Base-by-base conservation (phyloP, 2,888 invertebrate genomes). In the Teleogryllus oceanicus region DNA sequence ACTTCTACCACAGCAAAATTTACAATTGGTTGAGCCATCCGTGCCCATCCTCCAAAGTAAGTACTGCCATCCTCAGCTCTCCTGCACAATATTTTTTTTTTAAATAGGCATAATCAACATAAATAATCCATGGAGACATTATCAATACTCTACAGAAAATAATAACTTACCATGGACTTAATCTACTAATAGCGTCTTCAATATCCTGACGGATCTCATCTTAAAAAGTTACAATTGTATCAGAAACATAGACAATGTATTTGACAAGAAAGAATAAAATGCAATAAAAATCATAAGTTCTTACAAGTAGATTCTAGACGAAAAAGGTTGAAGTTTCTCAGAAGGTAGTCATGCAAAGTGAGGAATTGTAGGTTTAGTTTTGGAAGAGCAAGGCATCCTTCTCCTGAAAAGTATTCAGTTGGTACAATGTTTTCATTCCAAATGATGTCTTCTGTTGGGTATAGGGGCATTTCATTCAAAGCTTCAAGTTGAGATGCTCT, bases 401-500 rank as follows among this genome's bases (percentile, higher is more conserved):
- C 98, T 0, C 98, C 98, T 75, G 96, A 95, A 88, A 95, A 99
- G 86, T 98, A 98, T 85, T 99, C 98, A 0, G 97, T 95, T 0
- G 99, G 99, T 0, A 99, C 99, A 76, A 99, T 92, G 86, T 99
- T 98, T 87, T 99, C 98, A 87, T 99, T 97, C 99, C 99, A 99
- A 84, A 99, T 97, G 3, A 99, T 94, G 81, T 95, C 94, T 87
- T 99, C 99, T 0, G 98, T 99, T 0, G 99, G 99, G 86, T 99
- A 99, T 0, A 99, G 89, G 0, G 99, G 99, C 96, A 99, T 98
- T 84, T 96, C 95, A 87, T 99, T 99, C 16, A 99, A 88, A 80
- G 96, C 94, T 85, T 98, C 96, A 79, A 99, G 88, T 85, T 99
- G 98, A 0, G 98, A 98, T 62, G 94, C 92, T 78, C 96, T 91